Conservation (phyloP, 2,113 vertebrate species). For the Eira barbara region DNA sequence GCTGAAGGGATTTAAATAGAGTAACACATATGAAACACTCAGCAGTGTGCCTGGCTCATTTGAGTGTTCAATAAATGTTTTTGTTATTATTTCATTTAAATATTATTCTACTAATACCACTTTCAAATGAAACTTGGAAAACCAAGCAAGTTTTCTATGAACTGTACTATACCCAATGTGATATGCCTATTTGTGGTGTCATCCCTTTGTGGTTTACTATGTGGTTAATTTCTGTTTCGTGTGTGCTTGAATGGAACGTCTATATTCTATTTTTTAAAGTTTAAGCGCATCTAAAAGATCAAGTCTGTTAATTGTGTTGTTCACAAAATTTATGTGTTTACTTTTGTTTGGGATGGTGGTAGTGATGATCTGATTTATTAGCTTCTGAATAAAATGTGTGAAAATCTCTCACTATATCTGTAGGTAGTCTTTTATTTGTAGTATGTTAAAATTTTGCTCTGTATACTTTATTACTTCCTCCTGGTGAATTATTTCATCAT, state of each 20-base stretch:
- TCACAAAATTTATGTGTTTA: background rate
- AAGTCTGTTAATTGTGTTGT: background rate
- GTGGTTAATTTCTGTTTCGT: background rate
- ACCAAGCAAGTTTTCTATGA: background rate
- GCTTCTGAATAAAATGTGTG: background rate
- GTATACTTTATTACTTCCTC: background rate
- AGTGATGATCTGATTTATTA: background rate
- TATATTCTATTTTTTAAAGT: background rate
- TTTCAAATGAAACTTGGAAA: slow-evolving; percentile 38
- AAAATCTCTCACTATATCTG: background rate
- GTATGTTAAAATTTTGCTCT: background rate
- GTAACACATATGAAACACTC: background rate
- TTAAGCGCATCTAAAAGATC: slow-evolving; percentile 13
- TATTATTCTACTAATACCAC: background rate
- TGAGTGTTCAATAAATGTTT: background rate
- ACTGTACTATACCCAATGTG: background rate
- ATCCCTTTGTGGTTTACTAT: background rate
- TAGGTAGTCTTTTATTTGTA: background rate
- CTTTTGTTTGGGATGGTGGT: background rate
- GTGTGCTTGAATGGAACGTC: background rate
- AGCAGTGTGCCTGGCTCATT: background rate
- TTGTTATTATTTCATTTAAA: slow-evolving; percentile 20
- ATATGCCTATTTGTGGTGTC: background rate
- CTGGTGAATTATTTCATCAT: background rate
- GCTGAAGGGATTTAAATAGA: background rate